Evolutionary conservation across 30 jellyfish, hydroid and myxozoan species (phyloP), one percentile per base, ranked within the genome.

Genomic region (Mastigias papua): DNA sequence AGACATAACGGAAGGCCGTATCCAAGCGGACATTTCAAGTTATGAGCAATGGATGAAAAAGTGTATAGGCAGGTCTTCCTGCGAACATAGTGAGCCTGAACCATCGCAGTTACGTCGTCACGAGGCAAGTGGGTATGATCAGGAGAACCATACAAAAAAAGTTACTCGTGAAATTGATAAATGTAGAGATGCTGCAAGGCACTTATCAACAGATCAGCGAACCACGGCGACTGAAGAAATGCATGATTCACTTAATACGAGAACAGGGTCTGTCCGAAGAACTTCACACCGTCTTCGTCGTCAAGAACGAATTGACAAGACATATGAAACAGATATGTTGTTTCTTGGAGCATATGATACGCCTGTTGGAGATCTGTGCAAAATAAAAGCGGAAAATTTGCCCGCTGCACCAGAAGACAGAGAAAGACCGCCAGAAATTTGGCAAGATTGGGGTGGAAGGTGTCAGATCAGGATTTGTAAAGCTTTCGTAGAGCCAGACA

Each of bases 21-120:
- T 5, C 19, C 74, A 63, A 22, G 74, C 21, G 3, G 74, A 63
- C 42, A 57, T 77, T n/a, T 34, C 76, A 29, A 74, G 78, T 62
- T 77, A 77, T 57, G 88, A 77, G 22, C 77, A 78, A 5, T 77
- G 88, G 88, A 72, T 72, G 21, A 29, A 34, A 11, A 28, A 58
- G 35, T 33, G 68, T 35, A 60, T 11, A 63, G n/a, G n/a, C n/a
- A n/a, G n/a, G n/a, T n/a, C n/a, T n/a, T n/a, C n/a, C n/a, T n/a
- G n/a, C n/a, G n/a, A n/a, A n/a, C n/a, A n/a, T n/a, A n/a, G n/a
- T n/a, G n/a, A n/a, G n/a, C n/a, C n/a, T n/a, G n/a, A n/a, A n/a
- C n/a, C n/a, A n/a, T 16, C 60, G 16, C 60, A 16, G 16, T 46
- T 46, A 6, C 60, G 60, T 16, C 16, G 16, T 25, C 27, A 16